A percentile compares a stretch with the other conserved stretches of the same genome.
Evolutionary conservation across 2,113 vertebrate species (phyloP).

Genomic region (Bufo bufo): DNA sequence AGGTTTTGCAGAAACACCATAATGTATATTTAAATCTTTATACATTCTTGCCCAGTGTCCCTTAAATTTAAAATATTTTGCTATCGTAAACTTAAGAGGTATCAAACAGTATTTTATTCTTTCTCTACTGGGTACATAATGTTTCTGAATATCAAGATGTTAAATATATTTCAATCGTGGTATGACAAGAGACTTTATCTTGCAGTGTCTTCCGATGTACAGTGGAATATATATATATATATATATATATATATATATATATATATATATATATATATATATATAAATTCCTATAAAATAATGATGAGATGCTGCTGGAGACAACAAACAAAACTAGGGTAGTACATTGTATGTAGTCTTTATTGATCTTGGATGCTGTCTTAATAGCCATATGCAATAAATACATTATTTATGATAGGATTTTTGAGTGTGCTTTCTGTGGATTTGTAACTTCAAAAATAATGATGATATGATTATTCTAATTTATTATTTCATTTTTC

Average conservation of each 20-base stretch:
- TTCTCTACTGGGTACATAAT: slow-evolving; percentile 74
- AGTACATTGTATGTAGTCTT: slow-evolving; percentile 92
- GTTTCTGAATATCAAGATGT: slow-evolving; percentile 87
- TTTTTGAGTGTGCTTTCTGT: slow-evolving; percentile 60
- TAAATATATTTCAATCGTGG: slow-evolving; percentile 82
- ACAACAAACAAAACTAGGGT: slow-evolving; percentile 85
- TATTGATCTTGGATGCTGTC: slow-evolving; percentile 89
- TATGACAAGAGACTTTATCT: slow-evolving; percentile 81
- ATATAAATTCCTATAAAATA: slow-evolving; percentile 24
- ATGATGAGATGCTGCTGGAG: slow-evolving; percentile 83
- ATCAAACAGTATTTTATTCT: slow-evolving; percentile 92
- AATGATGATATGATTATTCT: background rate
- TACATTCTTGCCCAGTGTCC: slow-evolving; percentile 85
- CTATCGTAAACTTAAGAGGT: slow-evolving; percentile 86
- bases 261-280: slow-evolving; percentile 33
- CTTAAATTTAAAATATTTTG: slow-evolving; percentile 88
- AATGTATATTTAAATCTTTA: slow-evolving; percentile 88
- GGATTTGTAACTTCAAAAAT: background rate
- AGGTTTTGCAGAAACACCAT: slow-evolving; percentile 89
- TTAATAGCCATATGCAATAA: slow-evolving; percentile 98
- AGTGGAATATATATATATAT: slow-evolving; percentile 69
- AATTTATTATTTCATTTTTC: slow-evolving; percentile 24
- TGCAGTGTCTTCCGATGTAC: slow-evolving; percentile 93
- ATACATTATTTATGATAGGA: slow-evolving; percentile 92
- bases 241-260: slow-evolving; percentile 64